Evolutionary conservation across 2,888 invertebrate species (phyloP), one percentile per base, ranked within the genome.

Genomic region (Melieria crassipennis): DNA sequence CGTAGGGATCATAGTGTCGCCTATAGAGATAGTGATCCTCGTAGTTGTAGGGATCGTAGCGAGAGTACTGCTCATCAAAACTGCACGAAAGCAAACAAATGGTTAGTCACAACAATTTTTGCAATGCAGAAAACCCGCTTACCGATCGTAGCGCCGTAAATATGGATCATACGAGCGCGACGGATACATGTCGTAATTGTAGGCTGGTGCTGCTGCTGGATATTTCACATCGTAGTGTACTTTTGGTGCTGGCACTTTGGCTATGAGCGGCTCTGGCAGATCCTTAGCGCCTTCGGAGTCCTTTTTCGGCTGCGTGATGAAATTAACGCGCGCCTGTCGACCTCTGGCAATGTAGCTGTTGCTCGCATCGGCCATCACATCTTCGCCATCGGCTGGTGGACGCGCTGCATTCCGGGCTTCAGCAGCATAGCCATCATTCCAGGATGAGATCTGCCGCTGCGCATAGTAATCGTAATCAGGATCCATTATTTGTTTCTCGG

Each of bases 271-370:
- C 47, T 79, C 79, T 0, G 80, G 72, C 5, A 80, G 62, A 13
- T 80, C 79, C 50, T 79, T 78, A 0, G 73, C 70, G 5, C 74
- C 70, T 42, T 78, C 78, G 10, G 75, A 76, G 7, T 76, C 77
- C 62, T 81, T 83, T 46, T 89, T 89, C 75, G 90, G 89, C 80
- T 91, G 91, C 0, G 91, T 92, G 11, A 91, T 90, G 78, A 92
- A 92, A 82, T 91, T 91, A 1, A 91, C 91, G 78, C 91, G 84
- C 0, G 91, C 91, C 85, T 91, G 91, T 77, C 91, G 85, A 4
- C 90, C 88, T 79, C 88, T 89, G 43, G 76, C 72, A 5, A 89
- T 87, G 3, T 89, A 85, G 71, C 89, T 89, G 4, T 88, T 88
- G 6, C 89, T 88, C 0, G 90, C 88, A 47, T 89, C 89, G 0